Percentiles rank a stretch among this genome's conserved stretches.
These are phyloP conservation scores for Rhabditoides inermis DNA, from an alignment of 2,888 invertebrate species.

Conservation along the genomic window DNA sequence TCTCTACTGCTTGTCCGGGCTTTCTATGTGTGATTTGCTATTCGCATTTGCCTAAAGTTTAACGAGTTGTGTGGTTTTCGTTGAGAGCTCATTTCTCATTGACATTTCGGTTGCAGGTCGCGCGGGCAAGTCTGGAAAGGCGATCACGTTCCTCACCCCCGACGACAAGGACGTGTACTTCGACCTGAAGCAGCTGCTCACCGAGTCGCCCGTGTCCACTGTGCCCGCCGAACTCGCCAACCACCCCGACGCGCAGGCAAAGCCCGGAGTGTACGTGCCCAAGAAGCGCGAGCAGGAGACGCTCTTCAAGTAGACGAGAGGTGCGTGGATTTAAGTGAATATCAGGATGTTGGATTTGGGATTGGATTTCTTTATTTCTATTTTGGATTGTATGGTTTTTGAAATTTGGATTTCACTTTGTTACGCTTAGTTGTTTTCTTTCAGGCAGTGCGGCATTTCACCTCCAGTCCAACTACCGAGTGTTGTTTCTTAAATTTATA, in stretches of 20 bases:
- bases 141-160: constrained; percentile 90
- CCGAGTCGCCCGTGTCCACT: constrained; percentile 44
- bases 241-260: constrained; percentile 95
- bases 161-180: constrained; percentile 90
- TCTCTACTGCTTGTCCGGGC: too few species aligned
- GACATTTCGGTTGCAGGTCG: constrained; percentile 68
- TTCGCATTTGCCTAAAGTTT: too few species aligned
- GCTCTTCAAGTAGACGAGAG: constrained; percentile 17
- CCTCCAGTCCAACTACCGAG: too few species aligned
- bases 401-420: background rate
- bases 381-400: background rate
- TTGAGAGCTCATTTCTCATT: too few species aligned
- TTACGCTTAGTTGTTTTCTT: background rate
- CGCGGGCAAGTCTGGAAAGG: constrained; percentile 92
- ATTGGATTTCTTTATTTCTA: background rate
- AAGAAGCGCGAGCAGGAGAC: constrained; percentile 63
- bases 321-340: too few species aligned
- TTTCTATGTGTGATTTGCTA: too few species aligned
- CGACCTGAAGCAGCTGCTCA: constrained; percentile 74
- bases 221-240: constrained; percentile 73
- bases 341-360: background rate
- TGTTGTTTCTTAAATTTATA: too few species aligned
- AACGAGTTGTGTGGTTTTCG: constrained; percentile 1
- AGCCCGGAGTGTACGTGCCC: constrained; percentile 74
- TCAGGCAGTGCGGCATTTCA: too few species aligned